phyloP scores from a whole-genome alignment of 2,888 invertebrate genomes.

The Dicycla oo region DNA sequence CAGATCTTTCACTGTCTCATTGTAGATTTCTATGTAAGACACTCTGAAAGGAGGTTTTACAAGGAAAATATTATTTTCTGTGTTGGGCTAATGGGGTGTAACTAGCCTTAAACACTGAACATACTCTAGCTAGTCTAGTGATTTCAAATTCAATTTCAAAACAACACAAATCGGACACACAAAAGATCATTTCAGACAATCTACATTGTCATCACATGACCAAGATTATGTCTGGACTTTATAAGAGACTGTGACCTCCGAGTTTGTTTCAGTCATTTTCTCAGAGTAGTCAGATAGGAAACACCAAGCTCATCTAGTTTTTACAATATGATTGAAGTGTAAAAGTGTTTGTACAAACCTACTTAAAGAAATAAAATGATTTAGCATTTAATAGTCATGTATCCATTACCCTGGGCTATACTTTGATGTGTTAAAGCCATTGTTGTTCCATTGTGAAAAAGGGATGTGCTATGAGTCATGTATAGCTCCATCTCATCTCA shows the following conservation, averaged over 20 bases:
- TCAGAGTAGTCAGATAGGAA: not conserved
- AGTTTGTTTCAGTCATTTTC: not conserved
- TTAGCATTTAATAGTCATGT: not conserved
- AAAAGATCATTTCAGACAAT: not conserved
- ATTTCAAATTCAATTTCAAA: not conserved
- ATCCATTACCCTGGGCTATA: not conserved
- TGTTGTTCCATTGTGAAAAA: not conserved
- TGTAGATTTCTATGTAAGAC: constrained; percentile 97
- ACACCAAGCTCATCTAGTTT: not conserved
- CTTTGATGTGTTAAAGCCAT: not conserved
- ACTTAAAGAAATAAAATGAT: not conserved
- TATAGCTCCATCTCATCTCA: not conserved
- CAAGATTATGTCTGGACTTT: not conserved
- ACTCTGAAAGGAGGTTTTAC: constrained; percentile 89
- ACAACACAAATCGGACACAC: not conserved
- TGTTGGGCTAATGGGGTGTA: not conserved
- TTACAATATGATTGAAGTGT: not conserved
- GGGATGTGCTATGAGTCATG: not conserved
- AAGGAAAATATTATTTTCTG: not conserved
- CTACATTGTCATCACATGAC: not conserved
- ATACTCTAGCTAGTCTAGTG: not conserved
- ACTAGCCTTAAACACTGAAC: not conserved
- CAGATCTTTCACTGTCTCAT: constrained; percentile 95
- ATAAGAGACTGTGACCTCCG: not conserved
- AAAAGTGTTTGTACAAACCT: not conserved